These are phyloP conservation scores for Cylloceria caligata DNA, from an alignment of 2,888 invertebrate species.

Conservation along the genomic window DNA sequence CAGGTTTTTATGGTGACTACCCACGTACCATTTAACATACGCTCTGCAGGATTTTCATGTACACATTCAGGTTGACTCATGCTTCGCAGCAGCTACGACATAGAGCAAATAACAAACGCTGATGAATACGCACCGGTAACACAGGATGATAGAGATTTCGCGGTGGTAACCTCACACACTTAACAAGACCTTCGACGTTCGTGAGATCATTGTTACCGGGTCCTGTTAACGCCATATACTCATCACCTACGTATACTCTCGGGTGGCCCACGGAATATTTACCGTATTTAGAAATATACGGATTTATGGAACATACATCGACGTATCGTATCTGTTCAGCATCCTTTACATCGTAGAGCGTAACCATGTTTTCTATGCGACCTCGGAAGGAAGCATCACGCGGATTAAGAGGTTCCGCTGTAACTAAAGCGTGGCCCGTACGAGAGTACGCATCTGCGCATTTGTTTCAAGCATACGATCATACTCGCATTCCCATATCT, in stretches of 20 bases:
- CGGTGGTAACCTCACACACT: not conserved
- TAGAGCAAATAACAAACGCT: slow-evolving; percentile 11
- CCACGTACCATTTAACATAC: no score
- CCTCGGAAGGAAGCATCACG: slow-evolving; percentile 2
- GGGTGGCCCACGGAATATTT: slow-evolving; percentile 74
- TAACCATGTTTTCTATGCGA: not conserved
- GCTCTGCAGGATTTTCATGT: no score
- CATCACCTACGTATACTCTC: slow-evolving; percentile 52
- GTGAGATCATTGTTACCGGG: no score
- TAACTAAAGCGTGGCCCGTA: not conserved
- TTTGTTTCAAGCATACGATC: no score
- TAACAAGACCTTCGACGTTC: not conserved
- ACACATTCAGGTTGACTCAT: no score
- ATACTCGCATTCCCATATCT: not conserved
- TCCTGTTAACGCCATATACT: no score
- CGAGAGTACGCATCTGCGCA: not conserved
- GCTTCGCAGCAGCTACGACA: slow-evolving; percentile 8
- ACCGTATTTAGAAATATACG: slow-evolving; percentile 5
- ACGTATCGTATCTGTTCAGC: not conserved
- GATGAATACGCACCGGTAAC: slow-evolving; percentile 20
- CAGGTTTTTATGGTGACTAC: no score
- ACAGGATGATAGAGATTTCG: not conserved
- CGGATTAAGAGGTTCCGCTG: not conserved
- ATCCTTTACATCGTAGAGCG: not conserved
- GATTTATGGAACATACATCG: slow-evolving; percentile 5